Conservation (phyloP, 2,888 invertebrate species). For the Erebia epiphron region DNA sequence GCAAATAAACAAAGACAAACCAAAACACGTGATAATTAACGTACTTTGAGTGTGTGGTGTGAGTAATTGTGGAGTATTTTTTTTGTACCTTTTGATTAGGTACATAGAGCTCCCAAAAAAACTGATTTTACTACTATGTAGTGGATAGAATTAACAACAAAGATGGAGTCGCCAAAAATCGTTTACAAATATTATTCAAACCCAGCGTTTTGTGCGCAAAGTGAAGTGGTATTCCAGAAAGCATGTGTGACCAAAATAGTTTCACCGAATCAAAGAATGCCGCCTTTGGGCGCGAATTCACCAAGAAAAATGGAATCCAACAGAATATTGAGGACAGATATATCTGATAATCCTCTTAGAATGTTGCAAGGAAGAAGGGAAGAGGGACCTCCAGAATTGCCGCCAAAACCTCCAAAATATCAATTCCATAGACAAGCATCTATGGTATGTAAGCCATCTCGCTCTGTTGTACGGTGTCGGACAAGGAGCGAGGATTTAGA, state of each 20-base stretch:
- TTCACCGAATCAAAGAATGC: constrained; percentile 63
- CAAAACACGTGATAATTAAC: background rate
- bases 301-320: constrained; percentile 70
- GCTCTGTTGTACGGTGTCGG: constrained; percentile 59
- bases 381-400: constrained; percentile 64
- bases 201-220: constrained; percentile 91
- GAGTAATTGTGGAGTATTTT: too few relatives aligned
- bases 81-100: too few relatives aligned
- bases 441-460: constrained; percentile 78
- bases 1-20: background rate
- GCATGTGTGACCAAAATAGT: constrained; percentile 62
- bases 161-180: constrained; percentile 79
- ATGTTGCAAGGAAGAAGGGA: constrained; percentile 66
- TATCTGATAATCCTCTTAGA: constrained; percentile 75
- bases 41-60: too few relatives aligned
- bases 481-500: constrained; percentile 74
- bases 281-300: constrained; percentile 74
- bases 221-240: constrained; percentile 84
- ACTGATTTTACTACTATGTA: background rate
- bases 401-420: constrained; percentile 73
- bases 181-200: constrained; percentile 88
- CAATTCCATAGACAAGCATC: constrained; percentile 72
- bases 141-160: background rate
- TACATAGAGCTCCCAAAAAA: background rate
- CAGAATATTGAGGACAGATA: constrained; percentile 73